These are phyloP conservation scores for Candidula unifasciata DNA, from an alignment of 2,888 invertebrate genomes.

Conservation along the genomic window DNA sequence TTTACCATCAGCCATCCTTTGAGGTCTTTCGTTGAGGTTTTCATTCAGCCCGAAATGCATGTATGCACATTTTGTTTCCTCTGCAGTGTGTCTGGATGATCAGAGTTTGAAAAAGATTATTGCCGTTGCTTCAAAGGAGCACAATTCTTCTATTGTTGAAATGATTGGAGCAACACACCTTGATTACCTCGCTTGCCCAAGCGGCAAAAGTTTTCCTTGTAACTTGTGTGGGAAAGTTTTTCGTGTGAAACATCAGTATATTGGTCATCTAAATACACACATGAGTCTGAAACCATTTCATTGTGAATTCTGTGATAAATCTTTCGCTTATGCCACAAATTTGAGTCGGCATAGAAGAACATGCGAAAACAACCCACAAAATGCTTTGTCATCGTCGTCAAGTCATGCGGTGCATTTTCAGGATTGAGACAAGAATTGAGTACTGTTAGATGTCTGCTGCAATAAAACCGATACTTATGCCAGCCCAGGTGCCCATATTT, in stretches of 20 bases:
- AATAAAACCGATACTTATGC: conserved; percentile 5
- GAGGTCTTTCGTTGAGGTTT: background rate
- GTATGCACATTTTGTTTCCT: conserved; percentile 23
- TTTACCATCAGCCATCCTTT: conserved; percentile 28
- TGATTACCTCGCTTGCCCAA: conserved; percentile 25
- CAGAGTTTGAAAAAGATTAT: conserved; percentile 49
- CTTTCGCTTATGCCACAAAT: conserved; percentile 49
- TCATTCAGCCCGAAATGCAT: conserved; percentile 20
- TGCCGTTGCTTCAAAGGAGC: conserved; percentile 39
- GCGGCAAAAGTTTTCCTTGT: conserved; percentile 52
- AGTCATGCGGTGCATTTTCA: conserved; percentile 19
- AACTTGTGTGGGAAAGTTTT: conserved; percentile 54
- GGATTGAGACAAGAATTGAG: conserved; percentile 25
- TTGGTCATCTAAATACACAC: conserved; percentile 55
- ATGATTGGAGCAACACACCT: conserved; percentile 33
- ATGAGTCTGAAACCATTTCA: conserved; percentile 46
- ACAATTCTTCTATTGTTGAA: conserved; percentile 39
- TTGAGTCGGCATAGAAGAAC: conserved; percentile 42
- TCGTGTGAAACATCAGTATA: conserved; percentile 56
- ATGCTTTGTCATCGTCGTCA: conserved; percentile 24
- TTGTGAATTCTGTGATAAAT: conserved; percentile 49
- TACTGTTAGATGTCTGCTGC: background rate
- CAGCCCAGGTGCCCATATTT: conserved; percentile 31
- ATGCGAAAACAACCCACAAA: conserved; percentile 44
- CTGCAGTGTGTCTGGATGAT: conserved; percentile 47